phyloP scores from a whole-genome alignment of 2,888 invertebrate species.

The Callinectes sapidus region DNA sequence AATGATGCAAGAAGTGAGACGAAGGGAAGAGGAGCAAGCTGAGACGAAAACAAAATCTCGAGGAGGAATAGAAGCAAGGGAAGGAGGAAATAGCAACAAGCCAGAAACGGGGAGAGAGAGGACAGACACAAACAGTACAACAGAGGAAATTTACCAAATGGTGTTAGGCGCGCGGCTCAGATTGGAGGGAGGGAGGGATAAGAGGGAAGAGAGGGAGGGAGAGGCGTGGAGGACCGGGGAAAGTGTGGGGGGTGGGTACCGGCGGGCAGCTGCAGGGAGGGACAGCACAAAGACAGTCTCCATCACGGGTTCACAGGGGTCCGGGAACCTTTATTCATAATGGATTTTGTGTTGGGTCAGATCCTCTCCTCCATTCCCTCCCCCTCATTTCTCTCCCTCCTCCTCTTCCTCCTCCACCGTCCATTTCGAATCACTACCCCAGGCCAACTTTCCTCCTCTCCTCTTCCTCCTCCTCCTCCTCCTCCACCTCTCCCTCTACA shows the following conservation, averaged over 20 bases:
- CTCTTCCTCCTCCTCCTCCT: background rate
- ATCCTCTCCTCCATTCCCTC: background rate
- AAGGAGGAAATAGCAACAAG: too few relatives aligned
- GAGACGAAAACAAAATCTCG: background rate
- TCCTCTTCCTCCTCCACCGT: background rate
- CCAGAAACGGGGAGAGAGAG: background rate
- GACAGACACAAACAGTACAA: background rate
- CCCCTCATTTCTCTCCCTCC: background rate
- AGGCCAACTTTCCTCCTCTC: background rate
- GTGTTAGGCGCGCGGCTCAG: background rate
- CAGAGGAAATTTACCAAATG: constrained; percentile 10
- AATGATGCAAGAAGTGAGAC: background rate
- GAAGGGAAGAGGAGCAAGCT: background rate
- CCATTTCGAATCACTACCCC: background rate
- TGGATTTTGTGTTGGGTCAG: constrained; percentile 25
- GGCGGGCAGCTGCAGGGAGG: background rate
- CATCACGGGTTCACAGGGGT: background rate
- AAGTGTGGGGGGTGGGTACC: too few relatives aligned
- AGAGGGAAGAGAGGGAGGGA: background rate
- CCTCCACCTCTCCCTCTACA: background rate
- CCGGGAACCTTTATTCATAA: constrained; percentile 18
- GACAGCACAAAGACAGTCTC: background rate
- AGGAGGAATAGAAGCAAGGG: background rate
- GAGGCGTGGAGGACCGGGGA: too few relatives aligned
- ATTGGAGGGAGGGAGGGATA: background rate